phyloP scores from a whole-genome alignment of 2,797 vertebrate genomes.

The Melopsittacus undulatus region DNA sequence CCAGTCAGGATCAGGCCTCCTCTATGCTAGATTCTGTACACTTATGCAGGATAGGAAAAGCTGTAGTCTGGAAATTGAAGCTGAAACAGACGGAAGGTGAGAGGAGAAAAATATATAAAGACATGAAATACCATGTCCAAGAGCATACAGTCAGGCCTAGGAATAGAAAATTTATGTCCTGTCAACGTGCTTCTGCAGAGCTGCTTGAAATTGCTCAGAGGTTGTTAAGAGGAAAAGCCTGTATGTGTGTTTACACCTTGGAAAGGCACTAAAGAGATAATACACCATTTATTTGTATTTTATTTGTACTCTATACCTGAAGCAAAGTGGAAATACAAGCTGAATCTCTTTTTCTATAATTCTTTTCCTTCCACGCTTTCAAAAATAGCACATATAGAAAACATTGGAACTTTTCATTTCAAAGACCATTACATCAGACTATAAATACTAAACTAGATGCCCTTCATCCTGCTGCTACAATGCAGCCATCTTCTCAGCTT shows the following conservation, averaged over 20 bases:
- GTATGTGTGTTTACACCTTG: neutral
- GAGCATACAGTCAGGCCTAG: neutral
- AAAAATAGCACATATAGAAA: conserved; percentile 17
- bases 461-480: neutral
- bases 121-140: neutral
- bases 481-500: neutral
- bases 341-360: neutral
- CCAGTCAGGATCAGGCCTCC: neutral
- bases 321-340: conserved; percentile 26
- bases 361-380: neutral
- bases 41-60: neutral
- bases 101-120: neutral
- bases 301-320: conserved; percentile 32
- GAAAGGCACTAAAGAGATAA: neutral
- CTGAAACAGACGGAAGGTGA: neutral
- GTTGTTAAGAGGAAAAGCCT: neutral
- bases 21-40: neutral
- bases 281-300: neutral
- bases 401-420: neutral
- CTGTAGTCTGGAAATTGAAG: neutral
- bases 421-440: neutral
- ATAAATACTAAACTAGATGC: neutral
- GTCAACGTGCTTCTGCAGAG: neutral
- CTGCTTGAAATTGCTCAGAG: neutral
- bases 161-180: neutral